Evolutionary conservation across 2,113 vertebrate genomes (phyloP), one percentile per base, ranked within the genome.

Genomic region (Poeciliopsis occidentalis): DNA sequence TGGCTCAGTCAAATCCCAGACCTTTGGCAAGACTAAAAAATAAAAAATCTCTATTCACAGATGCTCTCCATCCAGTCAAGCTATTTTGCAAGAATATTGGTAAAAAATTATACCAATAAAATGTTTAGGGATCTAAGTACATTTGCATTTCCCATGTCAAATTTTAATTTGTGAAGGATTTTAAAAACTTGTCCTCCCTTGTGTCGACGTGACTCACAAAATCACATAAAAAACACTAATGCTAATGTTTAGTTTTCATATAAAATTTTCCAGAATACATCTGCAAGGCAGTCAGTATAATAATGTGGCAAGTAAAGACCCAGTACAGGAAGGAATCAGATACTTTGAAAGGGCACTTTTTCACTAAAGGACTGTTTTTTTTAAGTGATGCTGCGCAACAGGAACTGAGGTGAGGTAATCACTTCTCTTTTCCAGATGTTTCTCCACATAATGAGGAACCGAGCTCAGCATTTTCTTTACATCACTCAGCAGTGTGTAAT

Each of bases 341-440:
- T 10, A 10, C 51, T 57, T n/a, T 57, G 51, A 8, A 44, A 29
- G 5, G 3, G 10, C 4, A 72, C 67, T 60, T 44, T 24, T 30
- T 37, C 51, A 31, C 57, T 75, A 19, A 32, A 47, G 71, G 44
- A 32, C 8, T 60, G 10, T 24, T 64, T 29, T 62, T 75, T 64
- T 73, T 34, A 64, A 64, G 54, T 51, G 61, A 68, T 31, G 1
- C 19, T 41, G 5, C 7, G 22, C 22, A 34, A 27, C 68, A 60
- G 29, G 47, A 71, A 60, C 47, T 32, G 54, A 78, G 60, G 77
- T 73, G 73, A 80, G n/a, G 71, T 85, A 67, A 85, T 19, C 27
- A 64, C 64, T 13, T 74, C 26, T 64, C 24, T 39, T 34, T 12
- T 78, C 85, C 90, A 91, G 78, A 88, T 87, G 88, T 89, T 68